phyloP scores from a whole-genome alignment of 2,888 invertebrate species.

The Gisinianus flammeolus region DNA sequence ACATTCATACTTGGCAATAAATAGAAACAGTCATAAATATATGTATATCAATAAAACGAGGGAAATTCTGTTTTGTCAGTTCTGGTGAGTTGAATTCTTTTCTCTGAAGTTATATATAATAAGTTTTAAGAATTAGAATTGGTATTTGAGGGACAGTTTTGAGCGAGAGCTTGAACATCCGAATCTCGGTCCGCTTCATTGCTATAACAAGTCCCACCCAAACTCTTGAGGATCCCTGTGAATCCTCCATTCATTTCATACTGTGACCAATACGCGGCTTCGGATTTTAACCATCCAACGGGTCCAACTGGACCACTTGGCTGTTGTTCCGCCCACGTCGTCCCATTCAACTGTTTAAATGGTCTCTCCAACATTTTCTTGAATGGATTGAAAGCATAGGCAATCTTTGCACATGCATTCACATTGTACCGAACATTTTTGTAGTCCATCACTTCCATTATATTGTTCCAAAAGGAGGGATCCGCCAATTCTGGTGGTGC shows the following conservation, averaged over 20 bases:
- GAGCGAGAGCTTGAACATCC: too few species aligned
- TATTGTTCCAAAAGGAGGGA: conserved; percentile 23
- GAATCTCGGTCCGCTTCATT: neutral
- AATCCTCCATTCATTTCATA: conserved; percentile 16
- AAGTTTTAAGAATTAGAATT: too few species aligned
- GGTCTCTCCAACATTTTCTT: conserved; percentile 14
- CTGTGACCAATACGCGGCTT: conserved; percentile 10
- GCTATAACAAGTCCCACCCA: conserved; percentile 13
- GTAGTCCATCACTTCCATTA: conserved; percentile 12
- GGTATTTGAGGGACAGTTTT: too few species aligned
- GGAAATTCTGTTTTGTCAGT: too few species aligned
- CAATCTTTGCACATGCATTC: conserved; percentile 12
- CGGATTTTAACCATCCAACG: neutral
- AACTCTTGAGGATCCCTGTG: neutral
- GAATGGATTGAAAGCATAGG: conserved; percentile 11
- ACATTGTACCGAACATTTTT: conserved; percentile 3
- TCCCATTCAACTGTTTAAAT: conserved; percentile 1
- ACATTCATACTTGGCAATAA: too few species aligned
- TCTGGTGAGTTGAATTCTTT: too few species aligned
- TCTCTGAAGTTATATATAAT: too few species aligned
- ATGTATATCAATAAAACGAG: too few species aligned
- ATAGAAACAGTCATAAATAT: too few species aligned
- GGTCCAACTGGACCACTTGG: neutral
- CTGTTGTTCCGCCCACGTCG: neutral
- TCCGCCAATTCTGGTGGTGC: conserved; percentile 9